These are phyloP conservation scores for Schizopygopsis pylzovi DNA, from an alignment of 2,797 vertebrate genomes.

Conservation along the genomic window DNA sequence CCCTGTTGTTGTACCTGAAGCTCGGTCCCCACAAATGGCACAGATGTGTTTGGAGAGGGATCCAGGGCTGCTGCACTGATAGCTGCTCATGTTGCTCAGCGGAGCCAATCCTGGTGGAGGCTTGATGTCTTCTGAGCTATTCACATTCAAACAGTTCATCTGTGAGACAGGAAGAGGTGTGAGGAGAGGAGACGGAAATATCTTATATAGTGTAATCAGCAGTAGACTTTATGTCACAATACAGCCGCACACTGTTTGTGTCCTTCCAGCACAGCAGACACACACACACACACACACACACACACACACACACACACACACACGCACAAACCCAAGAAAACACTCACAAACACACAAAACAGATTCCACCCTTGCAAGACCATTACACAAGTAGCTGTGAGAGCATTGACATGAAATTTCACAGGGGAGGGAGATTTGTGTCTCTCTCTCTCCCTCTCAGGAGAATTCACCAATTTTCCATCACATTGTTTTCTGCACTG, in stretches of 20 bases:
- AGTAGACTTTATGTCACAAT: neutral
- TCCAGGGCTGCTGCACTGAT: slow-evolving; percentile 87
- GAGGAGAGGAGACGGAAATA: slow-evolving; percentile 57
- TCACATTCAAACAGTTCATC: slow-evolving; percentile 87
- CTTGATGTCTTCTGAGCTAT: slow-evolving; percentile 91
- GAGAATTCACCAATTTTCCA: slow-evolving; percentile 50
- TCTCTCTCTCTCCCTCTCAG: slow-evolving; percentile 29
- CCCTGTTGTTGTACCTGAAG: slow-evolving; percentile 84
- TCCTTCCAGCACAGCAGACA: slow-evolving; percentile 3
- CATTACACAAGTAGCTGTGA: slow-evolving; percentile 59
- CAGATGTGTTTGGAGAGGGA: slow-evolving; percentile 95
- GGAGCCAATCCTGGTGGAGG: slow-evolving; percentile 87
- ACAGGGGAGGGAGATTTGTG: slow-evolving; percentile 43
- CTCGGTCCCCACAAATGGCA: slow-evolving; percentile 95
- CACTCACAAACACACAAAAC: slow-evolving; percentile 2
- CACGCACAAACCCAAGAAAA: slow-evolving; percentile 17
- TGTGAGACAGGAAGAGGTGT: slow-evolving; percentile 64
- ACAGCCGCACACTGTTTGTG: slow-evolving; percentile 10
- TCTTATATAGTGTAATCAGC: neutral
- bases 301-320: neutral
- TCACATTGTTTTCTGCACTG: neutral
- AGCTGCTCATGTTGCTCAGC: slow-evolving; percentile 85
- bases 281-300: neutral
- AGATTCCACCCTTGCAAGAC: slow-evolving; percentile 18
- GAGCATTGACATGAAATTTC: slow-evolving; percentile 59